Evolutionary conservation across 2,113 vertebrate genomes (phyloP).

Genomic region (Euleptes europaea): DNA sequence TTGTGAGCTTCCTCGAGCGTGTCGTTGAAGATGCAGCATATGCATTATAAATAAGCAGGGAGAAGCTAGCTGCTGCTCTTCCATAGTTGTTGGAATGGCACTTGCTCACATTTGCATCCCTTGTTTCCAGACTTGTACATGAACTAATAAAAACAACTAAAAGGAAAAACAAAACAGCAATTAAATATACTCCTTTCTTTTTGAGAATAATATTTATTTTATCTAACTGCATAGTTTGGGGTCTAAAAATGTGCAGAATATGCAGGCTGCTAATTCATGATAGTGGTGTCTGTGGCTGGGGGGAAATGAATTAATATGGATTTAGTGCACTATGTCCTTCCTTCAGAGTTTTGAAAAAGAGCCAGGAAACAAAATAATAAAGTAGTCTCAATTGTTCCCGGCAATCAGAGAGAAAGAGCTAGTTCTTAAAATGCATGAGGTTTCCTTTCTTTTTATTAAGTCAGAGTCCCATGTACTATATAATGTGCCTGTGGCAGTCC

Average conservation of each 20-base stretch:
- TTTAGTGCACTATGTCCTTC: not conserved
- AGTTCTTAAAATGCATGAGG: not conserved
- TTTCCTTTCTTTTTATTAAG: not conserved
- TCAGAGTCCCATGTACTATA: not conserved
- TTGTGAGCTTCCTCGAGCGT: too few species aligned
- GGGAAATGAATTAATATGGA: not conserved
- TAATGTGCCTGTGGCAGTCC: not conserved
- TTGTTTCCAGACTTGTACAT: conserved; percentile 6
- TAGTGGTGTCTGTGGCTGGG: not conserved
- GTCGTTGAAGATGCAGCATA: too few species aligned
- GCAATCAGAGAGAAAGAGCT: not conserved
- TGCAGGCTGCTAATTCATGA: not conserved
- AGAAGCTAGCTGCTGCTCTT: too few species aligned
- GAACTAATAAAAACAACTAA: not conserved
- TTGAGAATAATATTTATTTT: conserved; percentile 15
- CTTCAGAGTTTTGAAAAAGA: not conserved
- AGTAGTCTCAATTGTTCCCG: not conserved
- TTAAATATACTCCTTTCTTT: not conserved
- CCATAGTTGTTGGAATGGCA: too few species aligned
- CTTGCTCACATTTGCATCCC: not conserved
- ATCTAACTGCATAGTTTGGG: not conserved
- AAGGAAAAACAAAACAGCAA: not conserved
- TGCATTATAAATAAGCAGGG: too few species aligned
- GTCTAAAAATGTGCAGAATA: not conserved
- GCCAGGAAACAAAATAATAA: not conserved